Percentiles rank a stretch among this genome's conserved stretches.
Evolutionary conservation across 2,888 invertebrate genomes (phyloP).

Genomic region (Synanthedon vespiformis): DNA sequence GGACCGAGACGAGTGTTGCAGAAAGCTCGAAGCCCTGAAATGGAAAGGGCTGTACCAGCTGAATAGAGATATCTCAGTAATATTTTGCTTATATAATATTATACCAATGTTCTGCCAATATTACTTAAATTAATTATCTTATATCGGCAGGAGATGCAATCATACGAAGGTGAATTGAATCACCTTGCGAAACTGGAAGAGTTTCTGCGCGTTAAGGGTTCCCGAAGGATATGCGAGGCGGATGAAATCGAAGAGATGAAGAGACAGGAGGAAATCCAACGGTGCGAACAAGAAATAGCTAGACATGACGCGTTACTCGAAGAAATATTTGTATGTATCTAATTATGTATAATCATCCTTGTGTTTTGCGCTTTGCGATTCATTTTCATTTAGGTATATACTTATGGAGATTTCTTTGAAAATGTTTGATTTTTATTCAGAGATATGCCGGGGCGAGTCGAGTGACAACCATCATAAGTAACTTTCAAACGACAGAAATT

Average conservation of each 20-base stretch:
- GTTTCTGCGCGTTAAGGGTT: constrained; percentile 86
- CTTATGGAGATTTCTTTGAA: too few species aligned
- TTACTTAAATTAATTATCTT: too few species aligned
- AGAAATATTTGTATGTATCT: constrained; percentile 73
- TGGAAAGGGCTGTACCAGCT: constrained; percentile 78
- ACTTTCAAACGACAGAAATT: constrained; percentile 41
- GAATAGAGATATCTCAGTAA: constrained; percentile 70
- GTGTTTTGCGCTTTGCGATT: too few species aligned
- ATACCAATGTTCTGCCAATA: too few species aligned
- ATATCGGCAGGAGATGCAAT: constrained; percentile 80
- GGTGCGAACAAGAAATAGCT: constrained; percentile 77
- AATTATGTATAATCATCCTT: too few species aligned
- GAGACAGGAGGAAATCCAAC: constrained; percentile 73
- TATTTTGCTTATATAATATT: not conserved
- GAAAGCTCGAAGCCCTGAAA: constrained; percentile 83
- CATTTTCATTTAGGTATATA: too few species aligned
- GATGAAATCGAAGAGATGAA: constrained; percentile 80
- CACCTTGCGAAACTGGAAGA: constrained; percentile 85
- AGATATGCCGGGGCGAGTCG: constrained; percentile 35
- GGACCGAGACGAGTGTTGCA: constrained; percentile 82
- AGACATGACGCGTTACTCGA: constrained; percentile 79
- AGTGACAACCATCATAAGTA: constrained; percentile 29
- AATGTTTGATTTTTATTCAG: constrained; percentile 15
- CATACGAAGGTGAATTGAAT: constrained; percentile 85
- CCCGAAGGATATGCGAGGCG: constrained; percentile 79